Evolutionary conservation across 92 coral and sea anemone species (phyloP).

Genomic region (Scolanthus callimorphus): DNA sequence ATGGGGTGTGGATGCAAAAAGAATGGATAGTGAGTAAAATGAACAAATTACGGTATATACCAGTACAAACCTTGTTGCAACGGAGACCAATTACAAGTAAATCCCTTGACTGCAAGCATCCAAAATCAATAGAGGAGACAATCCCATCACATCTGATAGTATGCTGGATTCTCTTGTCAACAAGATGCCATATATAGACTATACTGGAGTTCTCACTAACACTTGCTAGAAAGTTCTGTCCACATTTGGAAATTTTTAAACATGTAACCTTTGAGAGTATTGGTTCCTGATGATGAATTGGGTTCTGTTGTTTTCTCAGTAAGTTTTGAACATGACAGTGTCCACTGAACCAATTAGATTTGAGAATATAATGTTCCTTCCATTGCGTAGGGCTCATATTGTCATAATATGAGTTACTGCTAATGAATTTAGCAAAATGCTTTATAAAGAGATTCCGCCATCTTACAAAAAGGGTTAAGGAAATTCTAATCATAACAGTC

Average conservation of each 20-base stretch:
- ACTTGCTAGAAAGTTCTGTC: constrained; percentile 65
- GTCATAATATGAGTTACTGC: constrained; percentile 52
- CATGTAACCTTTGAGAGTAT: constrained; percentile 42
- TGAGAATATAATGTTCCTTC: constrained; percentile 73
- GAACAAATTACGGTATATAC: neutral
- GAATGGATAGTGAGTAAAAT: neutral
- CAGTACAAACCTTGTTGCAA: constrained; percentile 50
- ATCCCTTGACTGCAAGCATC: constrained; percentile 61
- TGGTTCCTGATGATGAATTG: constrained; percentile 23
- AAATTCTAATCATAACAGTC: neutral
- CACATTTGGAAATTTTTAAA: constrained; percentile 77
- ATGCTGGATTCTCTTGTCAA: constrained; percentile 38
- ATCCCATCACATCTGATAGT: constrained; percentile 56
- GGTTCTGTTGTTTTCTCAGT: constrained; percentile 29
- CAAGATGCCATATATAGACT: constrained; percentile 67
- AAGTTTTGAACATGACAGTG: constrained; percentile 86
- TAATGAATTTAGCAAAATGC: constrained; percentile 64
- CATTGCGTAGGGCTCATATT: constrained; percentile 73
- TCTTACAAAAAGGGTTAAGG: constrained; percentile 16
- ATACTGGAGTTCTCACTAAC: constrained; percentile 46
- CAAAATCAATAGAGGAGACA: constrained; percentile 70
- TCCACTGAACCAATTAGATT: constrained; percentile 90
- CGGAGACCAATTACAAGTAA: constrained; percentile 63
- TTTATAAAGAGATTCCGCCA: constrained; percentile 69
- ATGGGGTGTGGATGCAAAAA: too few relatives aligned